These are phyloP conservation scores for Myodes glareolus DNA, from an alignment of 2,113 vertebrate genomes.

Conservation along the genomic window DNA sequence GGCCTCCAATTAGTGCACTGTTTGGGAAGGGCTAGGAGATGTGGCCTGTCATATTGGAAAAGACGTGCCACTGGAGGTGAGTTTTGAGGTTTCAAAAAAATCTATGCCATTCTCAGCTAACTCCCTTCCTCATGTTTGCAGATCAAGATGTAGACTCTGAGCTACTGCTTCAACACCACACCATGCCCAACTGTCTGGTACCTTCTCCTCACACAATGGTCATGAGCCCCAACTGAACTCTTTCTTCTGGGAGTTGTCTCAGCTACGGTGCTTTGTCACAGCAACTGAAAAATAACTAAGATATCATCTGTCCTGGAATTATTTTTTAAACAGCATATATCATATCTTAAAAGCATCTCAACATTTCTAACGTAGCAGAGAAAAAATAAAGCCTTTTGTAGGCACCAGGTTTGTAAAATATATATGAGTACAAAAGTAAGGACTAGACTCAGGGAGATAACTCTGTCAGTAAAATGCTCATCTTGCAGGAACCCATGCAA, in stretches of 20 bases:
- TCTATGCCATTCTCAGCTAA: neutral
- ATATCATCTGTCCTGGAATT: neutral
- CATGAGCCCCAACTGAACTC: neutral
- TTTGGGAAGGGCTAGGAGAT: neutral
- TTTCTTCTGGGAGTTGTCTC: neutral
- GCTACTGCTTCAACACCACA: neutral
- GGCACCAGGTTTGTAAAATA: neutral
- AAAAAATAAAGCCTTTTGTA: neutral
- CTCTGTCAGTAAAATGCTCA: neutral
- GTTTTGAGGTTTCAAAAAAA: neutral
- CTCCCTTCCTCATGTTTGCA: neutral
- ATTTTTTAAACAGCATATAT: neutral
- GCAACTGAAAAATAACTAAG: neutral
- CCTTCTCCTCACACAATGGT: too few species aligned
- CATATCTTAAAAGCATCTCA: neutral
- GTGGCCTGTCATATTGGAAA: neutral
- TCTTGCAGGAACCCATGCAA: neutral
- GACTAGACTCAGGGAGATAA: neutral
- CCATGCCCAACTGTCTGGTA: neutral
- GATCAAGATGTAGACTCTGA: neutral
- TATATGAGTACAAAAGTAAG: neutral
- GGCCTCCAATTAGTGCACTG: neutral
- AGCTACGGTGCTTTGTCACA: too few species aligned
- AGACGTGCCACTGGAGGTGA: neutral
- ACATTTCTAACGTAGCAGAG: neutral